phyloP scores from a whole-genome alignment of 2,888 invertebrate genomes.

The Leptothorax acervorum region DNA sequence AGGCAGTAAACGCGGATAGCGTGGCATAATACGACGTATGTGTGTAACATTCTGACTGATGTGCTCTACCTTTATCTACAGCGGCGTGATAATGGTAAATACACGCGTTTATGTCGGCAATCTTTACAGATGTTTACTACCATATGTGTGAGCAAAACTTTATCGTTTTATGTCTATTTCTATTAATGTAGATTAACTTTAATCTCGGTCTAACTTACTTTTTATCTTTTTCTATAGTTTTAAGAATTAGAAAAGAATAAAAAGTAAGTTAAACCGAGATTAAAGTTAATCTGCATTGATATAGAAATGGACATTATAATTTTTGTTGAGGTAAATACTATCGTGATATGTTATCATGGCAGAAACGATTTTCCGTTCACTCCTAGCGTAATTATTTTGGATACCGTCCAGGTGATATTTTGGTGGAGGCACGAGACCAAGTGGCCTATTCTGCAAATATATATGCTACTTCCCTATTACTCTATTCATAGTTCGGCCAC shows the following conservation, averaged over 20 bases:
- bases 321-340: background rate
- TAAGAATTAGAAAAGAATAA: background rate
- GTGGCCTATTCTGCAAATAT: conserved; percentile 70
- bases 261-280: background rate
- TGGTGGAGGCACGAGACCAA: conserved; percentile 68
- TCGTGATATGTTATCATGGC: background rate
- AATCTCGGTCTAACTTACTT: background rate
- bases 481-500: conserved; percentile 76
- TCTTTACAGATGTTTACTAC: background rate
- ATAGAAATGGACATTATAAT: background rate
- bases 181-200: background rate
- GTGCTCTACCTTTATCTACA: background rate
- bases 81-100: conserved; percentile 7
- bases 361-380: conserved; percentile 55
- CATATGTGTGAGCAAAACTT: background rate
- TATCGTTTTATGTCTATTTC: background rate
- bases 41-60: conserved; percentile 19
- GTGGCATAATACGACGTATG: background rate
- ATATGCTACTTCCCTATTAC: conserved; percentile 70
- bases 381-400: conserved; percentile 56
- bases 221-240: background rate
- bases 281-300: background rate
- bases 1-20: background rate
- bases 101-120: background rate
- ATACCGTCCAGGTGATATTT: conserved; percentile 69